phyloP scores from a whole-genome alignment of 2,113 vertebrate genomes.

The Bambusicola thoracicus region DNA sequence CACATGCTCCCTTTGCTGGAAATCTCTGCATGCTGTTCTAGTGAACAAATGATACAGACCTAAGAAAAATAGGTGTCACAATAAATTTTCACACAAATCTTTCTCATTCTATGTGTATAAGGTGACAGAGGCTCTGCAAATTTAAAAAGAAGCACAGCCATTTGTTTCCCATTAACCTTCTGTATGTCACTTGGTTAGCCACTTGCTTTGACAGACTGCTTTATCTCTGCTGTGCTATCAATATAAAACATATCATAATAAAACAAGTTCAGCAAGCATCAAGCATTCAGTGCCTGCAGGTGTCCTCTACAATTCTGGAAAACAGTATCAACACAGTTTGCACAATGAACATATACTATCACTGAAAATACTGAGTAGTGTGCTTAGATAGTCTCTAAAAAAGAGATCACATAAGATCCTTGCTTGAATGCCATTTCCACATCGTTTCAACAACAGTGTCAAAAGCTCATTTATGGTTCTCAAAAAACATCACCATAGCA shows the following conservation, averaged over 20 bases:
- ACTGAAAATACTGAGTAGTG: background rate
- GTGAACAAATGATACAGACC: background rate
- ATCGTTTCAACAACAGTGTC: background rate
- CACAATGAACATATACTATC: background rate
- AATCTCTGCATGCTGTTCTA: slow-evolving; percentile 1
- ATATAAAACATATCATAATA: background rate
- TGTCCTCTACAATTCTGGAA: background rate
- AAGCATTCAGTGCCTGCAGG: background rate
- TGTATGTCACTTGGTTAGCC: background rate
- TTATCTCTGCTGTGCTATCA: background rate
- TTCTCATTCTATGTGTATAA: slow-evolving; percentile 1
- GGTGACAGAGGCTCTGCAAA: background rate
- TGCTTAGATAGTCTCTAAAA: background rate
- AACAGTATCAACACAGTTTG: background rate
- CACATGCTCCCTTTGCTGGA: slow-evolving; percentile 35
- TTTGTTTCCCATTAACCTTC: slow-evolving; percentile 47
- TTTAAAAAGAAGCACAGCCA: slow-evolving; percentile 14
- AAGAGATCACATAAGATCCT: background rate
- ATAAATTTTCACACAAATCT: slow-evolving; percentile 35
- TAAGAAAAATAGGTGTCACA: slow-evolving; percentile 37
- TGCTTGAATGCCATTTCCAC: background rate
- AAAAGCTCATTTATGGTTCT: background rate
- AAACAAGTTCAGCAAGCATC: background rate
- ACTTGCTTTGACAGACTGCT: background rate
- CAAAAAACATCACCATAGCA: background rate